phyloP scores from a whole-genome alignment of 2,797 vertebrate genomes.

The Acestrorhynchus altus region DNA sequence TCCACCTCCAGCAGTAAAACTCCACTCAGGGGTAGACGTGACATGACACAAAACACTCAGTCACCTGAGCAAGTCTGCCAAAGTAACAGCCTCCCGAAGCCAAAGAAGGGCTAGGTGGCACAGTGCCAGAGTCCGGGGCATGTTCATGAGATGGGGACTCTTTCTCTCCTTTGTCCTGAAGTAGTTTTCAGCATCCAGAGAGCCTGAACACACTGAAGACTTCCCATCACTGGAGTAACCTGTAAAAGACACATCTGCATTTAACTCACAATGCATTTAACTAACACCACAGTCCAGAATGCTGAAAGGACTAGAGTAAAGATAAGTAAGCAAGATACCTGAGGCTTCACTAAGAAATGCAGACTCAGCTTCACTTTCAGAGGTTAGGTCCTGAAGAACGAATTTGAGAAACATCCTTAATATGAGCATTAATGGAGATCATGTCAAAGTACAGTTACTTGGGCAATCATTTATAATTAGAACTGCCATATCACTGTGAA shows the following conservation, averaged over 20 bases:
- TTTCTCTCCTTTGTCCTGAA: slow-evolving; percentile 43
- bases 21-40: background rate
- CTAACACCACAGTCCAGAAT: background rate
- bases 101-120: slow-evolving; percentile 88
- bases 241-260: background rate
- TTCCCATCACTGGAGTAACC: slow-evolving; percentile 58
- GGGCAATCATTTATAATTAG: background rate
- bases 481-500: background rate
- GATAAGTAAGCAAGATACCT: slow-evolving; percentile 17
- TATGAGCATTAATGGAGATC: background rate
- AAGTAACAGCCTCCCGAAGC: slow-evolving; percentile 84
- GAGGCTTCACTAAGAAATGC: slow-evolving; percentile 36
- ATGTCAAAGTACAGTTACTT: background rate
- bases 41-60: background rate
- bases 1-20: no score
- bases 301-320: background rate
- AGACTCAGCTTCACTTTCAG: slow-evolving; percentile 70
- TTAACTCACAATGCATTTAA: background rate
- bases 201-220: slow-evolving; percentile 76
- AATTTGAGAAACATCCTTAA: background rate
- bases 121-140: slow-evolving; percentile 88
- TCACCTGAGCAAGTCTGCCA: slow-evolving; percentile 91
- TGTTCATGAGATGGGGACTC: slow-evolving; percentile 73
- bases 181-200: slow-evolving; percentile 73
- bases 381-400: slow-evolving; percentile 51